A percentile compares a stretch with the other conserved stretches of the same genome.
phyloP scores from a whole-genome alignment of 2,888 invertebrate genomes.

The Mimachlamys varia region DNA sequence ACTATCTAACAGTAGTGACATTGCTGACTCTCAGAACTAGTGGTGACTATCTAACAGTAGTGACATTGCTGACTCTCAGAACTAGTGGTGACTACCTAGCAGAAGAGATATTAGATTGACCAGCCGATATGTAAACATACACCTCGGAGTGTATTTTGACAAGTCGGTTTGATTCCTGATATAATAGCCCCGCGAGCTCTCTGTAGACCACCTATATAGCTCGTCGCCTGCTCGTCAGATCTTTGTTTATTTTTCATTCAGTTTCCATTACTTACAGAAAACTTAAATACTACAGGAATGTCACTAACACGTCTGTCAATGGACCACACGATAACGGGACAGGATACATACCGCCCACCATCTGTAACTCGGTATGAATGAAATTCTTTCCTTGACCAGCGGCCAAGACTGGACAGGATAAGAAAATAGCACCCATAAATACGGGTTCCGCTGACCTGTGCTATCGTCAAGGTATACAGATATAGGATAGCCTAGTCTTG shows the following conservation, averaged over 20 bases:
- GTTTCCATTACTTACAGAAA: background rate
- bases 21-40: too few species aligned
- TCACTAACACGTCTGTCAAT: background rate
- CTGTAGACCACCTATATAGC: background rate
- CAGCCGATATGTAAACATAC: too few species aligned
- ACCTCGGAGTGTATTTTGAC: too few species aligned
- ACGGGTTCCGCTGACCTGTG: background rate
- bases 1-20: too few species aligned
- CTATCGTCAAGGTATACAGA: background rate
- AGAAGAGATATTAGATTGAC: background rate
- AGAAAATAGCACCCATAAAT: conserved; percentile 12
- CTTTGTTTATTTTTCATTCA: conserved; percentile 26
- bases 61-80: background rate
- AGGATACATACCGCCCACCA: background rate
- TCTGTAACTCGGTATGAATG: background rate
- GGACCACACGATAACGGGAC: background rate
- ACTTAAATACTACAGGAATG: background rate
- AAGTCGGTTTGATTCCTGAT: background rate
- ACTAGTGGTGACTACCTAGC: too few species aligned
- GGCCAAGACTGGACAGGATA: conserved; percentile 19
- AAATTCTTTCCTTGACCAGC: conserved; percentile 28
- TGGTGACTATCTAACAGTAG: too few species aligned
- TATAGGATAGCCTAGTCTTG: background rate
- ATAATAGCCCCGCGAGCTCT: background rate
- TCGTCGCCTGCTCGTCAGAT: background rate